phyloP scores from a whole-genome alignment of 2,797 vertebrate species.

The Threskiornis aethiopicus region DNA sequence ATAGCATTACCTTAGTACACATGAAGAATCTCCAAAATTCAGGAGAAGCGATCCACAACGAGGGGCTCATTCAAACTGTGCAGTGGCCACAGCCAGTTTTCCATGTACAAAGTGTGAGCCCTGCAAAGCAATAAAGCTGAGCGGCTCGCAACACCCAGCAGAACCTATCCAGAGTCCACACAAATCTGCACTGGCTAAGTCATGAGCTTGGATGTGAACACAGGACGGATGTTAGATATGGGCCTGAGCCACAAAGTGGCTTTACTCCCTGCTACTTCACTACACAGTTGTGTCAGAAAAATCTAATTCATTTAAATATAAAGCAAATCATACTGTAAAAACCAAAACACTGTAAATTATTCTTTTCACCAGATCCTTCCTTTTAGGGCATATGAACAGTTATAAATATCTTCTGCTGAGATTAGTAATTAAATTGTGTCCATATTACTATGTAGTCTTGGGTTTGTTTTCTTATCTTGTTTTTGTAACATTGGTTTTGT shows the following conservation, averaged over 20 bases:
- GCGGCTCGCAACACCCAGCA: rapidly evolving
- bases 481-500: neutral
- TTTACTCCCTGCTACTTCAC: neutral
- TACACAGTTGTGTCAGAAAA: neutral
- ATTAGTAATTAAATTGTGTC: neutral
- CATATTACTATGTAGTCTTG: neutral
- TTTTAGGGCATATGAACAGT: neutral
- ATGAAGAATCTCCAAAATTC: neutral
- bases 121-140: neutral
- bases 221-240: neutral
- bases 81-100: neutral
- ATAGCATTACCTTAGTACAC: neutral
- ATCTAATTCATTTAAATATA: neutral
- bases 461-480: neutral
- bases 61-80: neutral
- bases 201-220: neutral
- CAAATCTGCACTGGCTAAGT: neutral
- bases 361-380: neutral
- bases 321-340: neutral
- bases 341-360: neutral
- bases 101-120: neutral
- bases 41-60: neutral
- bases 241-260: neutral
- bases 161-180: neutral
- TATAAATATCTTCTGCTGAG: neutral